phyloP scores from a whole-genome alignment of 2,113 vertebrate species.

The Isurus oxyrinchus region DNA sequence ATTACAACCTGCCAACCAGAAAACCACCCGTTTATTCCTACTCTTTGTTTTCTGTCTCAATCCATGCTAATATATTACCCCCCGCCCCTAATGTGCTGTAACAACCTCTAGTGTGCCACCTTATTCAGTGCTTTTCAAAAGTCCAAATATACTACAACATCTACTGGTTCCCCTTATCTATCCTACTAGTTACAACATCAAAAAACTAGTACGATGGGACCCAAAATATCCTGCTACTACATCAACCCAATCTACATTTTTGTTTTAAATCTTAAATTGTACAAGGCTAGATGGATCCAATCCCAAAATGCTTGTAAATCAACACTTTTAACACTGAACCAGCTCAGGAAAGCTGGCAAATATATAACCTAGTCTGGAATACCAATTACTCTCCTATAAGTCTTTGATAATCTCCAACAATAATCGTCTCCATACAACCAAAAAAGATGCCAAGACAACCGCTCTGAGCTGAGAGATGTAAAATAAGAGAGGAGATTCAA shows the following conservation, averaged over 20 bases:
- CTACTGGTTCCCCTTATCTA: no score
- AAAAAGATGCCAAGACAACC: neutral
- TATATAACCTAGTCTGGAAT: neutral
- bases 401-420: neutral
- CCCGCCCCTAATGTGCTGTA: neutral
- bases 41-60: neutral
- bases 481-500: neutral
- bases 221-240: neutral
- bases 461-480: neutral
- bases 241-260: neutral
- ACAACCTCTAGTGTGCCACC: neutral
- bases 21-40: neutral
- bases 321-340: neutral
- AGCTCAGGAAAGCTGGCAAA: neutral
- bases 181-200: no score
- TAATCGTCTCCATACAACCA: neutral
- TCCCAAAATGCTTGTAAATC: neutral
- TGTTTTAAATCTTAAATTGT: neutral
- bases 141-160: no score
- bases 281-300: neutral
- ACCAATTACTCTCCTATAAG: neutral
- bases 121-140: neutral
- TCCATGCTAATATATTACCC: neutral
- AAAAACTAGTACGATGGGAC: neutral
- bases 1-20: neutral